phyloP scores from a whole-genome alignment of 2,888 invertebrate genomes.

The Hirtodrosophila confusa region DNA sequence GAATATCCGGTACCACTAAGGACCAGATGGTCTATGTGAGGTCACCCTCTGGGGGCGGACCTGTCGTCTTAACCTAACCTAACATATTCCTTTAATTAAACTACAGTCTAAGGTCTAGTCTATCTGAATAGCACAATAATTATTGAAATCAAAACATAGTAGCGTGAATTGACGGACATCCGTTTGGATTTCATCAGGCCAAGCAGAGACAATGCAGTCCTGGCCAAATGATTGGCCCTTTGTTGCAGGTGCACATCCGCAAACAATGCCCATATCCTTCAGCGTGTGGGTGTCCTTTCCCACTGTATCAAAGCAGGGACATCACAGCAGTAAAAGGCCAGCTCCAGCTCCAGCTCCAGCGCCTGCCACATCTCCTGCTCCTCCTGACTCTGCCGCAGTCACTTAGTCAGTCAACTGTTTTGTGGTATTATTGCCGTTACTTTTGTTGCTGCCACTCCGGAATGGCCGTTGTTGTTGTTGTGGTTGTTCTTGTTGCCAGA shows the following conservation, averaged over 20 bases:
- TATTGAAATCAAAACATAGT: conserved; percentile 33
- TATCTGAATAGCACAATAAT: conserved; percentile 26
- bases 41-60: no score
- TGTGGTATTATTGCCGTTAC: conserved; percentile 54
- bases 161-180: conserved; percentile 45
- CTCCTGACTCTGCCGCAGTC: conserved; percentile 37
- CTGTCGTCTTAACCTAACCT: no score
- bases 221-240: conserved; percentile 14
- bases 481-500: conserved; percentile 50
- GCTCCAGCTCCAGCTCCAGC: no score
- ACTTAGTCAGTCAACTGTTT: conserved; percentile 69
- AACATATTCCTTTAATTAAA: no score
- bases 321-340: not conserved
- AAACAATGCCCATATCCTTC: conserved; percentile 20
- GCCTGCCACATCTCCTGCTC: not conserved
- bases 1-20: no score
- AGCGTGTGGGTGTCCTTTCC: conserved; percentile 1
- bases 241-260: conserved; percentile 43
- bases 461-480: conserved; percentile 49
- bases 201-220: conserved; percentile 29
- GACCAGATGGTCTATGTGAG: no score
- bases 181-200: conserved; percentile 8
- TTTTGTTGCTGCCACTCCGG: conserved; percentile 50
- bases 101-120: not conserved
- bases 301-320: conserved; percentile 10